These are phyloP conservation scores for Drosophila bocqueti DNA, from an alignment of 1,140 invertebrate genomes.

Conservation along the genomic window DNA sequence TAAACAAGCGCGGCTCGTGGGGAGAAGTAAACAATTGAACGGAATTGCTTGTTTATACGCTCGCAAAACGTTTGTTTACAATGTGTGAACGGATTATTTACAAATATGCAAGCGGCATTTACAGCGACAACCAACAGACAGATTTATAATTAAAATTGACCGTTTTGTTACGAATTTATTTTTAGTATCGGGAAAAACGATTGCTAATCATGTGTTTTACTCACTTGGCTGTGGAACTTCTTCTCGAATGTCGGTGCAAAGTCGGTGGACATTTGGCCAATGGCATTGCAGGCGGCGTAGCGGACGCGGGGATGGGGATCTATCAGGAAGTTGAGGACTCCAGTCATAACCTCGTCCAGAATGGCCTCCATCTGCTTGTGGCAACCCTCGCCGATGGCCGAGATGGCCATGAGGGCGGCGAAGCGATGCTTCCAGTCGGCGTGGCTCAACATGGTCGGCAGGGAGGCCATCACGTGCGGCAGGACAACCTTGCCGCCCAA, in stretches of 20 bases:
- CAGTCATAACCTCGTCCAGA: constrained; percentile 95
- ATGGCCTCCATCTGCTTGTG: constrained; percentile 98
- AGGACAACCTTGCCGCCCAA: constrained; percentile 98
- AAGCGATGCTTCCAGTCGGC: constrained; percentile 94
- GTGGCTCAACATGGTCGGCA: constrained; percentile 95
- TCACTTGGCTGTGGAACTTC: constrained; percentile 95
- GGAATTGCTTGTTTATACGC: constrained; percentile 4
- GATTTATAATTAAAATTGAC: neutral
- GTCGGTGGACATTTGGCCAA: constrained; percentile 99
- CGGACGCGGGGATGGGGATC: constrained; percentile 88
- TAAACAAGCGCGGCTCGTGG: constrained; percentile 1
- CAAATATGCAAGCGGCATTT: neutral
- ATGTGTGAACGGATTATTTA: constrained; percentile 9
- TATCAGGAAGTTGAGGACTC: constrained; percentile 94
- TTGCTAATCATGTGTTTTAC: neutral
- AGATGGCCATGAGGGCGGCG: constrained; percentile 99
- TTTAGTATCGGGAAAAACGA: neutral
- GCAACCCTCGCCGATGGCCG: constrained; percentile 98
- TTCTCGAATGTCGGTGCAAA: constrained; percentile 99
- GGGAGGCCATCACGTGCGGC: constrained; percentile 93
- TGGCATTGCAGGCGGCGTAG: constrained; percentile 99
- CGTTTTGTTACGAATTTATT: neutral
- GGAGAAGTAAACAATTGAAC: constrained; percentile 4
- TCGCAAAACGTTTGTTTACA: constrained; percentile 8
- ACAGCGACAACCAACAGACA: constrained; percentile 1